Conservation (phyloP, 1,140 invertebrate species). For the Anastatus disparis region DNA sequence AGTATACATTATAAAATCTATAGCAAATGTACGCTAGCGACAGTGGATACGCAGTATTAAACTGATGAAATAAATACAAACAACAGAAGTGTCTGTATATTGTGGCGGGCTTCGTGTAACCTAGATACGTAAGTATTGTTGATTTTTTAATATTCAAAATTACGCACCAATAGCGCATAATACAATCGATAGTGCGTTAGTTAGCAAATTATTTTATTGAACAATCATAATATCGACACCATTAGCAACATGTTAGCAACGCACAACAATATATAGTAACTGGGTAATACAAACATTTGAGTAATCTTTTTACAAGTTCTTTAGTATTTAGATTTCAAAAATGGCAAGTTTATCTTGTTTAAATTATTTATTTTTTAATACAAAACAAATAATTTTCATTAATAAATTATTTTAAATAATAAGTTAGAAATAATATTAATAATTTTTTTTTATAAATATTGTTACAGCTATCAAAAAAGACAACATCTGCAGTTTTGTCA, state of each 20-base stretch:
- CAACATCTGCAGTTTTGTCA: constrained; percentile 19
- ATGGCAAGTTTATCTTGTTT: constrained; percentile 34
- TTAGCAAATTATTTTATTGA: constrained; percentile 20
- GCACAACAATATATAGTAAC: constrained; percentile 13
- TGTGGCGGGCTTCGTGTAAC: too few species aligned
- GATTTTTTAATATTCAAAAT: background rate
- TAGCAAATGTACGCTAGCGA: too few species aligned
- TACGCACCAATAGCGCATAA: too few species aligned
- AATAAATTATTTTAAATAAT: too few species aligned
- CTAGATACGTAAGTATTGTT: background rate
- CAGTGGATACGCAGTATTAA: too few species aligned
- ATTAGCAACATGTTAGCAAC: constrained; percentile 35
- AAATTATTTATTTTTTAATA: background rate
- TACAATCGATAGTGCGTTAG: too few species aligned
- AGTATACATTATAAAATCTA: too few species aligned
- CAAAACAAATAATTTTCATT: too few species aligned
- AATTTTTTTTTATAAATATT: constrained; percentile 3
- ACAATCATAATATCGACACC: constrained; percentile 17
- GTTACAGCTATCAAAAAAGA: constrained; percentile 50
- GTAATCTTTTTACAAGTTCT: background rate
- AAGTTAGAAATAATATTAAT: too few species aligned
- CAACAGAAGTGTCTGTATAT: too few species aligned
- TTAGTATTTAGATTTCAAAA: background rate
- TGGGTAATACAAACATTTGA: background rate
- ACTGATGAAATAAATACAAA: too few species aligned